Conservation (phyloP, 1,140 invertebrate genomes). For the Danaus melanippus region DNA sequence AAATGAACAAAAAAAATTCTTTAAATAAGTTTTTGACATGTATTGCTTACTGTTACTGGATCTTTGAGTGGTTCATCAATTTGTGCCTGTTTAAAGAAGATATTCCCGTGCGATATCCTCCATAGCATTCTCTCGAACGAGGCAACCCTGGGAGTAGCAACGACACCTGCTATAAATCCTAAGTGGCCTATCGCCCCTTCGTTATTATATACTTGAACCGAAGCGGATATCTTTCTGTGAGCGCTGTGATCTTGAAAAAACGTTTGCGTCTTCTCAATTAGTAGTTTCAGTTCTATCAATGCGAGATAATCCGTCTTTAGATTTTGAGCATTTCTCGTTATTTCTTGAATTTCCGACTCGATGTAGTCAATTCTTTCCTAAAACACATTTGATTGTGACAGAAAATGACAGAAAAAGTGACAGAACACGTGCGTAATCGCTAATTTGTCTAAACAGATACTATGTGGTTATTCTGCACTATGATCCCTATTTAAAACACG, state of each 20-base stretch:
- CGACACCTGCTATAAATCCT: slow-evolving; percentile 77
- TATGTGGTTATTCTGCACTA: too few species aligned
- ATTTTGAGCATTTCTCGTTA: slow-evolving; percentile 91
- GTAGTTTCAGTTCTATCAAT: slow-evolving; percentile 89
- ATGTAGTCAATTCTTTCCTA: slow-evolving; percentile 90
- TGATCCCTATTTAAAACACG: too few species aligned
- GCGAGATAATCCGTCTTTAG: slow-evolving; percentile 93
- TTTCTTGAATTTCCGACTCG: slow-evolving; percentile 88
- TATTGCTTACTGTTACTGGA: slow-evolving; percentile 82
- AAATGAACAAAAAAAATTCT: too few species aligned
- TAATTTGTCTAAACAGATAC: too few species aligned
- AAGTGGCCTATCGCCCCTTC: slow-evolving; percentile 81
- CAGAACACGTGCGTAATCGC: too few species aligned
- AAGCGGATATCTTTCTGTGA: slow-evolving; percentile 73
- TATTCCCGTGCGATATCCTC: slow-evolving; percentile 88
- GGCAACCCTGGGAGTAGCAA: slow-evolving; percentile 78
- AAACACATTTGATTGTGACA: slow-evolving; percentile 16
- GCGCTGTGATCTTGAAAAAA: slow-evolving; percentile 89
- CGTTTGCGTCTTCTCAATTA: slow-evolving; percentile 89
- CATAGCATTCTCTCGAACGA: slow-evolving; percentile 89
- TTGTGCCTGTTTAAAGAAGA: slow-evolving; percentile 87
- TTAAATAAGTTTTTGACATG: too few species aligned
- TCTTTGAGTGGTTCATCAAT: slow-evolving; percentile 87
- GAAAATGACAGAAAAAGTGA: too few species aligned
- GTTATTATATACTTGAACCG: slow-evolving; percentile 79